These are phyloP conservation scores for Hemaris fuciformis DNA, from an alignment of 2,888 invertebrate genomes.

Conservation along the genomic window DNA sequence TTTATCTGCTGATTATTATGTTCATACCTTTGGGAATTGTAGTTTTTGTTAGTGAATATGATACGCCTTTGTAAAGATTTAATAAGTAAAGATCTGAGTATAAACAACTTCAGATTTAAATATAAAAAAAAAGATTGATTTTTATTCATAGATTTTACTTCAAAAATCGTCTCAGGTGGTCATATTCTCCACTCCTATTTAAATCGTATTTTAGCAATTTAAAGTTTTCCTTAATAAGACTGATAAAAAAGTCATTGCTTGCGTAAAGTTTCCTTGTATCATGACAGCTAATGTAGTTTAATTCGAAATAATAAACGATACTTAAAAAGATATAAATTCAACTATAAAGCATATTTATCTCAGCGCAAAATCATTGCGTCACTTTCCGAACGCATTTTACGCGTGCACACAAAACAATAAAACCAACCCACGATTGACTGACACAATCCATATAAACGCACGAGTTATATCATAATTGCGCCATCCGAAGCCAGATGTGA, in stretches of 20 bases:
- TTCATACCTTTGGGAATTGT: not conserved
- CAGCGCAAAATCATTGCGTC: not conserved
- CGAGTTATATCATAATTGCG: not conserved
- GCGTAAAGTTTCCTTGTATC: too few species aligned
- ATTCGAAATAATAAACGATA: too few species aligned
- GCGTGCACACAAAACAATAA: not conserved
- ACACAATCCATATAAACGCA: not conserved
- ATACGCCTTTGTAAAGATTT: not conserved
- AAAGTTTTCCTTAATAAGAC: too few species aligned
- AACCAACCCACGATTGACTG: not conserved
- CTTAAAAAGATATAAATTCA: not conserved
- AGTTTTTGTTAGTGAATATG: not conserved
- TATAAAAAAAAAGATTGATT: too few species aligned
- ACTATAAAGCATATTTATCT: not conserved
- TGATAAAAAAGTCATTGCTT: too few species aligned
- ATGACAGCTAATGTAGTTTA: too few species aligned
- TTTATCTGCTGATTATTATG: slow-evolving; percentile 11
- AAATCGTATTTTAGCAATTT: too few species aligned
- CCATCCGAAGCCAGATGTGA: not conserved
- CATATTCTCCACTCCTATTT: too few species aligned
- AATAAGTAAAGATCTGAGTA: too few species aligned
- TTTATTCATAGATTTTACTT: too few species aligned
- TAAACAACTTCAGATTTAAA: too few species aligned
- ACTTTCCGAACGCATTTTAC: not conserved
- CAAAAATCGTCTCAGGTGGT: too few species aligned